Evolutionary conservation across 2,888 invertebrate species (phyloP).

Genomic region (Masnerella sp.): DNA sequence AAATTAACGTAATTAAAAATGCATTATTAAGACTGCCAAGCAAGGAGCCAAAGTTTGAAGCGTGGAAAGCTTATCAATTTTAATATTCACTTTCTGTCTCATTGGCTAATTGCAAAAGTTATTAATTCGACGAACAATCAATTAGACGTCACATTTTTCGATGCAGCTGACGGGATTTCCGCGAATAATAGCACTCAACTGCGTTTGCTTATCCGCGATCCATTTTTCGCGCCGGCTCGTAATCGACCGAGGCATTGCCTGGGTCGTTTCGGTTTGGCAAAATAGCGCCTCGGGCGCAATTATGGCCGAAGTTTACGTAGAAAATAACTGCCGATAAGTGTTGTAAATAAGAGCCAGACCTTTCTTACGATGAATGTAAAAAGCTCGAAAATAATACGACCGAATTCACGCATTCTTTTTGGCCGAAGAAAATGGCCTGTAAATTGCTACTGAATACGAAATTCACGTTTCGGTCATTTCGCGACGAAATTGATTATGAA

Average conservation of each 20-base stretch:
- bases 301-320: slow-evolving; percentile 39
- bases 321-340: slow-evolving; percentile 42
- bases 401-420: slow-evolving; percentile 24
- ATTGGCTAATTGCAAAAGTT: slow-evolving; percentile 30
- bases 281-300: slow-evolving; percentile 26
- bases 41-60: slow-evolving; percentile 23
- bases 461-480: neutral
- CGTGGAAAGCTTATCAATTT: slow-evolving; percentile 25
- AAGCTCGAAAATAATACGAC: slow-evolving; percentile 29
- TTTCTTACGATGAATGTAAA: slow-evolving; percentile 40
- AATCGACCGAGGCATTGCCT: slow-evolving; percentile 27
- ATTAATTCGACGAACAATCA: slow-evolving; percentile 15
- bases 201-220: slow-evolving; percentile 17
- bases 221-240: slow-evolving; percentile 18
- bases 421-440: slow-evolving; percentile 11
- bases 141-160: slow-evolving; percentile 16
- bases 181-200: slow-evolving; percentile 6
- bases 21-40: slow-evolving; percentile 16
- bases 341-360: slow-evolving; percentile 41
- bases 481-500: slow-evolving; percentile 1
- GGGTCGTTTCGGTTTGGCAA: slow-evolving; percentile 25
- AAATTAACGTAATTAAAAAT: slow-evolving; percentile 36
- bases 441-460: slow-evolving; percentile 7
- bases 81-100: slow-evolving; percentile 19
- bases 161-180: slow-evolving; percentile 10